Percentiles rank a stretch among this genome's conserved stretches.
Conservation (phyloP, 2,113 vertebrate species). For the Gobiocypris rarus region DNA sequence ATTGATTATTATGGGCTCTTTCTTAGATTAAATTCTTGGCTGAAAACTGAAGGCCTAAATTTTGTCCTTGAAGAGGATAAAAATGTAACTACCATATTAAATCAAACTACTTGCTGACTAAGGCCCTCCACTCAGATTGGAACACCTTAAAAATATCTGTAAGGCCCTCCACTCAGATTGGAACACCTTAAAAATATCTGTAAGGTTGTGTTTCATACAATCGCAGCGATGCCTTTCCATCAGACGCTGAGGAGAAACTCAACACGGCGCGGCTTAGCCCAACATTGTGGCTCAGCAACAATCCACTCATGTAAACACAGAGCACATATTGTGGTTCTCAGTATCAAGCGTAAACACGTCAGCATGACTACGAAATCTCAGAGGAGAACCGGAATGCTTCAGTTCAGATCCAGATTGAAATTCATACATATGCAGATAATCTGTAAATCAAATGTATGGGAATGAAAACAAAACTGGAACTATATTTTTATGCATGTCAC, state of each 20-base stretch:
- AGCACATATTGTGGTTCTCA: background rate
- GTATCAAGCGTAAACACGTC: background rate
- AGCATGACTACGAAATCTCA: background rate
- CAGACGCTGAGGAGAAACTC: constrained; percentile 28
- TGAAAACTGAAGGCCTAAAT: background rate
- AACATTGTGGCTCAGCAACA: constrained; percentile 31
- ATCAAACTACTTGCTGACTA: background rate
- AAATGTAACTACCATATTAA: background rate
- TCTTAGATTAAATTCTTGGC: background rate
- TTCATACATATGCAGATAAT: no score
- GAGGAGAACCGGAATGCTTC: background rate
- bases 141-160: no score
- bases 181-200: background rate
- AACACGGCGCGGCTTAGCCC: constrained; percentile 6
- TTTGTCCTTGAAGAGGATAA: background rate
- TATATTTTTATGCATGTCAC: no score
- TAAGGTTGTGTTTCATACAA: background rate
- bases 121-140: background rate
- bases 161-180: background rate
- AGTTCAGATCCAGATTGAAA: background rate
- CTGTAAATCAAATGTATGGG: no score
- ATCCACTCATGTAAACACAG: background rate
- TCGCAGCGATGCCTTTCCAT: background rate
- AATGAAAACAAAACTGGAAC: no score
- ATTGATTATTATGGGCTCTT: no score